Evolutionary conservation across 92 coral and sea anemone genomes (phyloP).

Genomic region (Palythoa grandis): DNA sequence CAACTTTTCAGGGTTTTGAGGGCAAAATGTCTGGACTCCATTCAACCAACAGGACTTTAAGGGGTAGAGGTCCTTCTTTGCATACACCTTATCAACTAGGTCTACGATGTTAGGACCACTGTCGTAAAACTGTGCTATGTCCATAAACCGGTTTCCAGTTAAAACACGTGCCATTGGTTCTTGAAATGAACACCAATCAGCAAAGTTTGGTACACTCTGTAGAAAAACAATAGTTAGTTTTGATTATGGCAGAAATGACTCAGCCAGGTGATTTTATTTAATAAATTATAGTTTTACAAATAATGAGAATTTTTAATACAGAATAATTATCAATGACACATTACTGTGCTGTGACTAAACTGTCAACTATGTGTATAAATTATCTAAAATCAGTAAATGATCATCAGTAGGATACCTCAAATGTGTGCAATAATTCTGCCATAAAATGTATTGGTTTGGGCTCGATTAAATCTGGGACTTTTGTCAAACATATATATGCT

Average conservation of each 20-base stretch:
- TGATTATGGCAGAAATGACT: background rate
- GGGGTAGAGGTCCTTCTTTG: slow-evolving; percentile 69
- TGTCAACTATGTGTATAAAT: too few relatives aligned
- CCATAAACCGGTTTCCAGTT: slow-evolving; percentile 33
- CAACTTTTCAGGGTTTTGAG: slow-evolving; percentile 58
- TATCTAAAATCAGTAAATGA: background rate
- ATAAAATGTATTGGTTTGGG: too few relatives aligned
- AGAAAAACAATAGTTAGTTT: background rate
- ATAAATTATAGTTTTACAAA: background rate
- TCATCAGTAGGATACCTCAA: too few relatives aligned
- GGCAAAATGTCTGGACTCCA: slow-evolving; percentile 71
- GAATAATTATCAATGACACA: too few relatives aligned
- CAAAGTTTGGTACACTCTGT: slow-evolving; percentile 22
- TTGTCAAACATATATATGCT: too few relatives aligned
- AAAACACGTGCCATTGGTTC: slow-evolving; percentile 40
- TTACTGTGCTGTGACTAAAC: too few relatives aligned
- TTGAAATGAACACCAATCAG: slow-evolving; percentile 37
- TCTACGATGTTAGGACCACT: slow-evolving; percentile 11
- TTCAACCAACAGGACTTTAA: slow-evolving; percentile 68
- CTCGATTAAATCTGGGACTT: too few relatives aligned
- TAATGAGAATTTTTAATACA: background rate
- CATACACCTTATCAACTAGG: slow-evolving; percentile 28
- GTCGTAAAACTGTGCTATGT: slow-evolving; percentile 12
- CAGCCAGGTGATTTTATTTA: background rate
- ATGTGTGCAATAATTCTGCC: too few relatives aligned